Conservation (phyloP, 1,140 invertebrate genomes). For the Diploscapter pachys region DNA sequence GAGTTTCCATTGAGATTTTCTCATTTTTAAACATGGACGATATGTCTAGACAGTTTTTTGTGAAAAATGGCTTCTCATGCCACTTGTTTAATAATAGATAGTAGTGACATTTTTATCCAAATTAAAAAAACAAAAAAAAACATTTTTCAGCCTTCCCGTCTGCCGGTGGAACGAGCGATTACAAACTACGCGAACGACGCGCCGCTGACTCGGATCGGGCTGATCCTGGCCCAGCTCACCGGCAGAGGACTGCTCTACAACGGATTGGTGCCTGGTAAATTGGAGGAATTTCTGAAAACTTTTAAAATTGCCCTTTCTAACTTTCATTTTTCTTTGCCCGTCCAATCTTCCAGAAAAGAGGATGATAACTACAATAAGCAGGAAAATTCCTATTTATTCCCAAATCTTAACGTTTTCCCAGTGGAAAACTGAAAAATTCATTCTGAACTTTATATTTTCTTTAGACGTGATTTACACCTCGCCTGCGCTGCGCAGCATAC, state of each 20-base stretch:
- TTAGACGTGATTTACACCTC: slow-evolving; percentile 76
- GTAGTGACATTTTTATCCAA: no score
- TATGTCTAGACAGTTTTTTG: background rate
- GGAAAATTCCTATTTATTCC: no score
- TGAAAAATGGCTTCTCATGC: background rate
- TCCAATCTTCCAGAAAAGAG: background rate
- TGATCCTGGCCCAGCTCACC: slow-evolving; percentile 41
- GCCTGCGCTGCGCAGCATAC: slow-evolving; percentile 80
- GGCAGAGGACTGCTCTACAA: slow-evolving; percentile 23
- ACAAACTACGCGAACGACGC: slow-evolving; percentile 75
- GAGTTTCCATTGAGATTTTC: no score
- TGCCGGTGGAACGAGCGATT: slow-evolving; percentile 61
- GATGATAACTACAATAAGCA: background rate
- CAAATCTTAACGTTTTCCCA: no score
- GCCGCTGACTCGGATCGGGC: slow-evolving; percentile 76
- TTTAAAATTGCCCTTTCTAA: no score
- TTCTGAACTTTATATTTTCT: background rate
- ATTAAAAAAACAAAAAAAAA: no score
- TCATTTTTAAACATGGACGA: no score
- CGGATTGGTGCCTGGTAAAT: slow-evolving; percentile 21
- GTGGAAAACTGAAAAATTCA: no score
- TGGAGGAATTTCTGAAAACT: no score
- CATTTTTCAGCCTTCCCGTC: slow-evolving; percentile 58
- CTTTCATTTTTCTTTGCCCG: no score
- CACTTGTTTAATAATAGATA: no score